A percentile compares a stretch with the other conserved stretches of the same genome.
phyloP scores from a whole-genome alignment of 2,113 vertebrate species.

The Paradoxurus hermaphroditus region DNA sequence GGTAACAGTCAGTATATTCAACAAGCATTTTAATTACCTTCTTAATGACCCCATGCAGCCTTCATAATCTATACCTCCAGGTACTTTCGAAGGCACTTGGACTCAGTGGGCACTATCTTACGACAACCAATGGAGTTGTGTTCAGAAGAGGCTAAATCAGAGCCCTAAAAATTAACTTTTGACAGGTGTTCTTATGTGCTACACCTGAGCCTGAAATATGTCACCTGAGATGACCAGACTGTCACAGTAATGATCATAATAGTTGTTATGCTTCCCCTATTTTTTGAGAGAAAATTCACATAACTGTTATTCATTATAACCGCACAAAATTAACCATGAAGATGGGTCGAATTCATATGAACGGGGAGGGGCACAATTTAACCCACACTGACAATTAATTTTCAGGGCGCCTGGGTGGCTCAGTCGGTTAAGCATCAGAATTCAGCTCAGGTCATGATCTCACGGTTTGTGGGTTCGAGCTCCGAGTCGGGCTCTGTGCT shows the following conservation, averaged over 20 bases:
- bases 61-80: neutral
- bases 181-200: neutral
- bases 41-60: neutral
- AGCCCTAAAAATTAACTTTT: neutral
- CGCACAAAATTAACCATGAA: neutral
- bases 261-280: neutral
- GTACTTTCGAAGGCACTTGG: neutral
- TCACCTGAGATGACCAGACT: neutral
- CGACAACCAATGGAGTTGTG: neutral
- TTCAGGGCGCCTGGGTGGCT: too few relatives aligned
- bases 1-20: neutral
- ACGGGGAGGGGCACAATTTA: neutral
- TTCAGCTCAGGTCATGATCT: too few relatives aligned
- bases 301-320: neutral
- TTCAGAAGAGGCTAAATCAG: neutral
- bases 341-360: neutral
- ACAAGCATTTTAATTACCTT: neutral
- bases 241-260: neutral
- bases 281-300: neutral
- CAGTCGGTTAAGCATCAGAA: too few relatives aligned
- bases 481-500: too few relatives aligned
- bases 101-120: neutral
- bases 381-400: neutral
- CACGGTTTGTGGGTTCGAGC: too few relatives aligned
- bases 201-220: neutral